phyloP scores from a whole-genome alignment of 2,888 invertebrate species.

The Priocnemis perturbator region DNA sequence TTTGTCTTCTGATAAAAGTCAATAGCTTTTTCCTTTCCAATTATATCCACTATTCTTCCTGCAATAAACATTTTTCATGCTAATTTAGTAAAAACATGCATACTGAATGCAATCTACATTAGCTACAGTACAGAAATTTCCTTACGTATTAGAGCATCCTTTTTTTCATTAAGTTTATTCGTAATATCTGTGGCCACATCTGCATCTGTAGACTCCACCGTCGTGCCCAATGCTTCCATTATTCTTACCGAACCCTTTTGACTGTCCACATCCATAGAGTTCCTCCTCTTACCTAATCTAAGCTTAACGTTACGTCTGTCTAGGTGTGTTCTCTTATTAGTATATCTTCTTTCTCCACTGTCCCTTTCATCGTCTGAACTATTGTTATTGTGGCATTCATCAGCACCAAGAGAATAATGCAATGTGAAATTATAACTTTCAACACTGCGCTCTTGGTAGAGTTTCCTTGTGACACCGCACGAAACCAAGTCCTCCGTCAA shows the following conservation, averaged over 20 bases:
- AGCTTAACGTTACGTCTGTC: conserved; percentile 80
- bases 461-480: conserved; percentile 84
- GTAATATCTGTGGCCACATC: conserved; percentile 84
- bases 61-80: conserved; percentile 62
- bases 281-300: conserved; percentile 77
- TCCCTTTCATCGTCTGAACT: conserved; percentile 78
- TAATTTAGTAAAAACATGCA: conserved; percentile 16
- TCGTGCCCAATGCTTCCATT: conserved; percentile 79
- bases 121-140: conserved; percentile 40
- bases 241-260: conserved; percentile 78
- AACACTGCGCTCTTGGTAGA: conserved; percentile 80
- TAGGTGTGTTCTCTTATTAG: conserved; percentile 79
- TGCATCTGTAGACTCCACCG: conserved; percentile 77
- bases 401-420: conserved; percentile 66
- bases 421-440: conserved; percentile 87
- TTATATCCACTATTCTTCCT: conserved; percentile 83
- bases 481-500: conserved; percentile 86
- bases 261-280: conserved; percentile 75
- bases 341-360: conserved; percentile 64
- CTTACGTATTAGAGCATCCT: conserved; percentile 84
- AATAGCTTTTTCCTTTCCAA: conserved; percentile 85
- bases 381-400: conserved; percentile 69
- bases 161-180: conserved; percentile 84
- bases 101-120: background rate
- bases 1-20: conserved; percentile 88